Percentiles rank a stretch among this genome's conserved stretches.
phyloP scores from a whole-genome alignment of 2,888 invertebrate species.

The Hypomecis punctinalis region DNA sequence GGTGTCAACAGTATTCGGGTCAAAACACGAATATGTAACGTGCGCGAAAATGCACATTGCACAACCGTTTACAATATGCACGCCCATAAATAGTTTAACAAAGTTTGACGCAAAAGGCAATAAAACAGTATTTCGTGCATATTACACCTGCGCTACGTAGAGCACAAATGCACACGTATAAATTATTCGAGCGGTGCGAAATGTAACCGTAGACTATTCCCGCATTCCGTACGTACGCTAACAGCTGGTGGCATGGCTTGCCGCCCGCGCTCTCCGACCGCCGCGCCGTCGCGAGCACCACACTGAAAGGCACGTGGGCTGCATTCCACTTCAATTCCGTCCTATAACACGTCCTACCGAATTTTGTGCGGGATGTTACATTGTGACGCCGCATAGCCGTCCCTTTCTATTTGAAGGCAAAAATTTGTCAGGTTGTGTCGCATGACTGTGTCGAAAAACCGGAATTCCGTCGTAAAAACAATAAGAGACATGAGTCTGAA shows the following conservation, averaged over 20 bases:
- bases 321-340: slow-evolving; percentile 71
- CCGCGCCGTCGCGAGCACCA: slow-evolving; percentile 65
- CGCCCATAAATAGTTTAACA: slow-evolving; percentile 29
- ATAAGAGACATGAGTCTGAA: slow-evolving; percentile 44
- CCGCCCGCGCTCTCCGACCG: slow-evolving; percentile 66
- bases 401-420: slow-evolving; percentile 32
- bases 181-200: slow-evolving; percentile 67
- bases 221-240: slow-evolving; percentile 69
- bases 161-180: slow-evolving; percentile 49
- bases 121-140: slow-evolving; percentile 31
- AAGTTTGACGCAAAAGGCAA: slow-evolving; percentile 28
- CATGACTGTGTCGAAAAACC: slow-evolving; percentile 44
- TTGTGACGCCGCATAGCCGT: slow-evolving; percentile 48
- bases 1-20: slow-evolving; percentile 14
- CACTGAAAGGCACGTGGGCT: slow-evolving; percentile 60
- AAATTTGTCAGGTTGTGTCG: slow-evolving; percentile 41
- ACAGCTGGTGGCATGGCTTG: slow-evolving; percentile 66
- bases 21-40: slow-evolving; percentile 12
- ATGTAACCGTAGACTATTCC: slow-evolving; percentile 66
- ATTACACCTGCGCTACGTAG: slow-evolving; percentile 31
- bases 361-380: slow-evolving; percentile 52
- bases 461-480: slow-evolving; percentile 42
- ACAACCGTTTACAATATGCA: slow-evolving; percentile 24
- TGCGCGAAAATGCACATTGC: slow-evolving; percentile 12
- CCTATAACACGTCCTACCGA: slow-evolving; percentile 61